Base-by-base conservation (phyloP, 2,797 vertebrate species). In the Cuniculus paca region DNA sequence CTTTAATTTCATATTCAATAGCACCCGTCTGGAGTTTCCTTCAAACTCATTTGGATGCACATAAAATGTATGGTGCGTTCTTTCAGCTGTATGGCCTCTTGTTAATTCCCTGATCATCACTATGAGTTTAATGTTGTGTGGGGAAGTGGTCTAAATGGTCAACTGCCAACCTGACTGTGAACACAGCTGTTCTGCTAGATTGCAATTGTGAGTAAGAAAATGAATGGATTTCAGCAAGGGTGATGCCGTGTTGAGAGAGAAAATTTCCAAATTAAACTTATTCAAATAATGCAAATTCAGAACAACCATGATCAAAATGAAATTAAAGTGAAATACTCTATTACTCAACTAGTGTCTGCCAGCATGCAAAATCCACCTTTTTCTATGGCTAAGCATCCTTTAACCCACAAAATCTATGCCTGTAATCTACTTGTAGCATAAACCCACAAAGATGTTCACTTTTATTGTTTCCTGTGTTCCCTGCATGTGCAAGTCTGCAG, bases 1-100 rank as follows among this genome's bases (percentile, higher is more conserved):
- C 31, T 94, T 93, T 94, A 91, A 86, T 86, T 94, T 96, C 85
- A 77, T 42, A 90, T 48, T 20, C 45, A 70, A 94, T 0, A 34
- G n/a, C 34, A 36, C 12, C 42, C 45, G 77, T 48, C 63, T 86
- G 78, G 78, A 91, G 92, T 90, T 94, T 95, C 61, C 79, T 92
- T 94, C 39, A 60, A 90, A 80, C 85, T 68, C 56, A 70, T 39
- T 61, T 45, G 17, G 9, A 6, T 36, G 82, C 82, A 65, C 63
- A 85, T 58, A 92, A 90, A 89, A 78, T 81, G 75, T 65, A 26
- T 95, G 82, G 48, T 74, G 31, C 16, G 24, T 85, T 84, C 88
- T 80, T 86, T 13, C 75, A 92, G 87, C 16, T 74, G 31, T 56
- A 24, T 24, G 34, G 0, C 61, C 84, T 96, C 70, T 94, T 91